Base-by-base conservation (phyloP, 1,140 invertebrate species). In the Amyelois transitella region DNA sequence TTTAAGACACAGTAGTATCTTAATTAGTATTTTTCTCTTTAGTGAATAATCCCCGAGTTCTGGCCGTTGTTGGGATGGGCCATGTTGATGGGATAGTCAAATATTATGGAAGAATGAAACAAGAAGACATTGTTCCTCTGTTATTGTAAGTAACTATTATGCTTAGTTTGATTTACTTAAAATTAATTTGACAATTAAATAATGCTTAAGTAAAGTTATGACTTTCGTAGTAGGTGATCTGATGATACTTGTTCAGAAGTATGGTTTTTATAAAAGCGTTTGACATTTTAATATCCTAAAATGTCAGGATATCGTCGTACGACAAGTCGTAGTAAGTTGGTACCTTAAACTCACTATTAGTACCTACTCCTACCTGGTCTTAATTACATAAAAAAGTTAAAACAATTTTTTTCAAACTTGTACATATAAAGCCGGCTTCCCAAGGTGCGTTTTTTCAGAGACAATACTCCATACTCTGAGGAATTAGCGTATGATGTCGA, bases 31-130 rank as follows among this genome's bases (percentile, higher is more conserved):
- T 22, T 32, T 28, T 67, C 62, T 47, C 43, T 62, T 55, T 45
- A 78, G 69, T 75, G 52, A 20, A 79, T 21, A 69, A 63, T 38
- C 77, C 88, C 24, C 88, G 91, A 51, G 94, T 98, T 10, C 95
- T 99, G 43, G 97, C 95, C 53, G 94, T 99, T 12, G 97, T 99
- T 25, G 97, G 97, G 6, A 96, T 98, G 66, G 97, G 97, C 0
- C 97, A 99, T 83, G 92, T 93, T 0, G 90, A 93, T 50, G 97
- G 97, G 28, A 98, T 98, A 69, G 88, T 91, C 4, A 91, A 92
- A 73, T 91, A 94, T 66, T 99, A 96, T 93, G 93, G 93, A 5
- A 93, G 92, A 79, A 92, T 96, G 81, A 77, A 63, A 60, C 79
- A 79, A 63, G 75, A 81, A 28, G 81, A 87, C 58, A 84, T 87